Percentiles rank a stretch among this genome's conserved stretches.
These are phyloP conservation scores for Eptatretus atami DNA, from an alignment of 2,797 vertebrate species.

Conservation along the genomic window DNA sequence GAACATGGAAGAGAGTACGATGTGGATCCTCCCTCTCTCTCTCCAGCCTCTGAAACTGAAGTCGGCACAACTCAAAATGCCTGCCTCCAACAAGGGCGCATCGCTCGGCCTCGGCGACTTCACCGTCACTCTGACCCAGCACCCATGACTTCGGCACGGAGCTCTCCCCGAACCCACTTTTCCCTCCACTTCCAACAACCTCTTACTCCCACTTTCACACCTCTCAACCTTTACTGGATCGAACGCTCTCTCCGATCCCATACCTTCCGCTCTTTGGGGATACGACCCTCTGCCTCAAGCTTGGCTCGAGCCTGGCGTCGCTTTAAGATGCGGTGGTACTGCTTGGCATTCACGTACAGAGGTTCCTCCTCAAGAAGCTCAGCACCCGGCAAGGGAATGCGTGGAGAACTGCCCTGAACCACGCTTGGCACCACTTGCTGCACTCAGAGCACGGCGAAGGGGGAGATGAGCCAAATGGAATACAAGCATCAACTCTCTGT, in stretches of 20 bases:
- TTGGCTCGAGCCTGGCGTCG: conserved; percentile 68
- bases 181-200: neutral
- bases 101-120: no score
- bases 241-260: conserved; percentile 9
- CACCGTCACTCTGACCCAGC: no score
- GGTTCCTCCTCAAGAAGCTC: conserved; percentile 96
- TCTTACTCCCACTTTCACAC: no score
- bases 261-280: conserved; percentile 84
- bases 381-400: conserved; percentile 58
- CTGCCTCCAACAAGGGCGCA: no score
- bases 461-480: no score
- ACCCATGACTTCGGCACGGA: neutral
- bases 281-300: conserved; percentile 82
- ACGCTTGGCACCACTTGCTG: no score
- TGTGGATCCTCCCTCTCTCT: no score
- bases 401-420: conserved; percentile 22
- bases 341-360: conserved; percentile 43
- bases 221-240: neutral
- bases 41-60: no score
- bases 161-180: neutral
- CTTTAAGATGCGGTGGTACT: conserved; percentile 56
- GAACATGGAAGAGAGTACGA: no score
- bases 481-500: conserved; percentile 33
- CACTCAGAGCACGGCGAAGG: no score
- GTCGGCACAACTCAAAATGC: no score